Evolutionary conservation across 2,113 vertebrate species (phyloP).

Genomic region (rabbit (Oryctolagus cuniculus)): DNA sequence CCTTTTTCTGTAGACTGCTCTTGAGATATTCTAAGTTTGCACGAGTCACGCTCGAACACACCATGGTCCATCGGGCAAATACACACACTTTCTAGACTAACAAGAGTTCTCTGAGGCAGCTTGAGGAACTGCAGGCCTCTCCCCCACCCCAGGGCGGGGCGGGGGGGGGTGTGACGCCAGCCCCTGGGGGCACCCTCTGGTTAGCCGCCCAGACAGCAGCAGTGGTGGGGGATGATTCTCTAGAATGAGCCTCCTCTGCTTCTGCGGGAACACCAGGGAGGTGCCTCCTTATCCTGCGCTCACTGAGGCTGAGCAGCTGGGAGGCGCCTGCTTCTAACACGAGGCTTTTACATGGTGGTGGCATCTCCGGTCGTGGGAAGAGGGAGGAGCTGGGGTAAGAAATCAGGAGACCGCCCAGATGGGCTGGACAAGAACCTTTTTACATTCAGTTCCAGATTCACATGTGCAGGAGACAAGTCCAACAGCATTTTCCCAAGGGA

Average conservation of each 20-base stretch:
- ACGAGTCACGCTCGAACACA: slow-evolving; percentile 65
- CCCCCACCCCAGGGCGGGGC: no score
- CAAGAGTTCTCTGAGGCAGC: slow-evolving; percentile 52
- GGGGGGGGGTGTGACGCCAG: no score
- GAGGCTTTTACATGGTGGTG: no score
- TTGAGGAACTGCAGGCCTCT: not conserved
- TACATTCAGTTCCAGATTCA: not conserved
- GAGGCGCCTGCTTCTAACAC: not conserved
- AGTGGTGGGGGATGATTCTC: not conserved
- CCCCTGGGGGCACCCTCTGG: accelerated
- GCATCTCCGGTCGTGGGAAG: not conserved
- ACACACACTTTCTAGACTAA: slow-evolving; percentile 61
- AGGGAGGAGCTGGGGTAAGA: not conserved
- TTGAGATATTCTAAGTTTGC: slow-evolving; percentile 60
- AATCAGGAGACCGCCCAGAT: not conserved
- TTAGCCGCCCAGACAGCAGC: not conserved
- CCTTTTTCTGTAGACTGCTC: slow-evolving; percentile 70
- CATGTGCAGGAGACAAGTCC: not conserved
- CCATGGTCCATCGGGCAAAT: slow-evolving; percentile 61
- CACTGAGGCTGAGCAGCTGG: not conserved
- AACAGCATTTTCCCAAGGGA: not conserved
- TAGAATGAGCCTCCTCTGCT: not conserved
- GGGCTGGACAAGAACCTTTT: not conserved
- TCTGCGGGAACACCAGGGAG: not conserved
- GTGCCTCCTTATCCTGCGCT: not conserved